Evolutionary conservation across 2,888 invertebrate genomes (phyloP), one percentile per base, ranked within the genome.

Genomic region (Alcis repandata): DNA sequence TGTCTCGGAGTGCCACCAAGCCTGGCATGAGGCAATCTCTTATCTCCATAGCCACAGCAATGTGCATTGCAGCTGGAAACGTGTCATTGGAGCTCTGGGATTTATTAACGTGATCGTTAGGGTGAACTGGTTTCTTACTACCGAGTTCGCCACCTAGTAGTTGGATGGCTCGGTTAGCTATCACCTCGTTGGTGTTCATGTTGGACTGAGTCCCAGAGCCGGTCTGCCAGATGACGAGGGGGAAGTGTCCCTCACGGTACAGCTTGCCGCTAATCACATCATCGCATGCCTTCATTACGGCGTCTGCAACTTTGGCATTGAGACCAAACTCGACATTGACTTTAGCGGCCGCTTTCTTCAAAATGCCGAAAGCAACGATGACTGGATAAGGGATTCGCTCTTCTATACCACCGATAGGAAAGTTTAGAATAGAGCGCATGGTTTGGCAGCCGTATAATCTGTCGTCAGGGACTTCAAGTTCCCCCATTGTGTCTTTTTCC

Each of bases 81-180:
- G 99, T 99, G 87, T 99, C 99, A 88, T 99, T 99, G 59, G 99
- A 99, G 85, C 99, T 99, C 94, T 99, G 98, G 10, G 98, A 98
- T 94, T 98, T 99, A 91, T 99, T 99, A 59, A 99, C 99, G 91
- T 99, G 99, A 88, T 99, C 99, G 88, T 99, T 99, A 0, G 99
- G 99, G 87, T 99, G 99, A 0, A 99, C 99, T 0, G 99, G 99
- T 13, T 90, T 94, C 86, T 99, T 99, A 48, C 97, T 97, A 61
- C 99, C 99, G 17, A 99, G 93, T 77, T 96, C 94, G 3, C 99
- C 99, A 10, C 98, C 98, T 52, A 98, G 77, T 56, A 98, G 88
- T 87, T 98, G 97, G 81, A 98, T 98, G 0, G 98, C 98, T 52
- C 97, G 95, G 91, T 98, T 99, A 56, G 98, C 95, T 64, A 98